Conservation (phyloP, 2,113 vertebrate species). For the Atlantisia rogersi region DNA sequence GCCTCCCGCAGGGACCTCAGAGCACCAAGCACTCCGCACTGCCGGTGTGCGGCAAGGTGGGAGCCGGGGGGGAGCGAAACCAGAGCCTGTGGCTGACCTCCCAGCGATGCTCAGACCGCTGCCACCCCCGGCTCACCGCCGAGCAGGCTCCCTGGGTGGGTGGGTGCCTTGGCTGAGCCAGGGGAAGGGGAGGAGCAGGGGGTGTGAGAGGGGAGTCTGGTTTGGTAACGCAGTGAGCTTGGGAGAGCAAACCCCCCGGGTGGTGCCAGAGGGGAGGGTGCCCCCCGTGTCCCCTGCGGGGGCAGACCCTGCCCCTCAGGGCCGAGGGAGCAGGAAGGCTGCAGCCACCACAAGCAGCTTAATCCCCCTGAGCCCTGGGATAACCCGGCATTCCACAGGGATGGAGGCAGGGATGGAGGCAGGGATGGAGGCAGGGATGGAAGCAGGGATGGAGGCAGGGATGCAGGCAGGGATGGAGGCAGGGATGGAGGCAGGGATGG, state of each 20-base stretch:
- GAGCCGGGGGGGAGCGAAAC: background rate
- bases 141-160: background rate
- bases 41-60: background rate
- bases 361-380: background rate
- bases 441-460: too few relatives aligned
- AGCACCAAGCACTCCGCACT: accelerated
- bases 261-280: background rate
- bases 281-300: background rate
- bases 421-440: too few relatives aligned
- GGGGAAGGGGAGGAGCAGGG: background rate
- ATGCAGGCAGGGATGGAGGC: too few relatives aligned
- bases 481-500: background rate
- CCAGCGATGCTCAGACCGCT: background rate
- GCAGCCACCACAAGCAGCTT: background rate
- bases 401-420: too few relatives aligned
- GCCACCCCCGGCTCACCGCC: background rate
- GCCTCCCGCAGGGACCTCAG: background rate
- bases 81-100: background rate
- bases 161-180: background rate
- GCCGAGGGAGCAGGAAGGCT: background rate
- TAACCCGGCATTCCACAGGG: background rate
- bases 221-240: background rate
- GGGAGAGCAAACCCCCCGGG: background rate
- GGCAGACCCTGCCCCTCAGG: background rate
- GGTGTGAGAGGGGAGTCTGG: background rate